Conservation (phyloP, 2,888 invertebrate species). For the Pterostichus niger region DNA sequence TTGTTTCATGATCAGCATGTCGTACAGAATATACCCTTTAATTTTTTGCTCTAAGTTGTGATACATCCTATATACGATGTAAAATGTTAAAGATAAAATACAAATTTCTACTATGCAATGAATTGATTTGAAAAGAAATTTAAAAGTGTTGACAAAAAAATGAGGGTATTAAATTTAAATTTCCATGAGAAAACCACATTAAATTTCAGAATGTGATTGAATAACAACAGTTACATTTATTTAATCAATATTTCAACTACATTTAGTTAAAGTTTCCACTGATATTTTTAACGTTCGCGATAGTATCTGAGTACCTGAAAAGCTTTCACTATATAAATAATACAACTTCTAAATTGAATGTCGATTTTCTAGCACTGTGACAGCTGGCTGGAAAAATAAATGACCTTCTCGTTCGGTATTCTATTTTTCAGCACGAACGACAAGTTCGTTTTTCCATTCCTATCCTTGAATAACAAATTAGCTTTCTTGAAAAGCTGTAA, state of each 20-base stretch:
- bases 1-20: too few relatives aligned
- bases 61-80: too few relatives aligned
- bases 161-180: constrained; percentile 39
- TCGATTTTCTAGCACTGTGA: constrained; percentile 62
- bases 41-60: too few relatives aligned
- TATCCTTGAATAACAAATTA: constrained; percentile 41
- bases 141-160: constrained; percentile 42
- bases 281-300: constrained; percentile 38
- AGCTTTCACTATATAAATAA: constrained; percentile 63
- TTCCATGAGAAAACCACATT: constrained; percentile 29
- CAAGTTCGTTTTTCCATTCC: constrained; percentile 33
- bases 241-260: constrained; percentile 51
- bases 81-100: too few relatives aligned
- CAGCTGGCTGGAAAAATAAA: constrained; percentile 64
- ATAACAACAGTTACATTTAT: constrained; percentile 35
- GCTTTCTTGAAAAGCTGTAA: background rate
- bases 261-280: constrained; percentile 35
- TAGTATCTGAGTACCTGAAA: constrained; percentile 43
- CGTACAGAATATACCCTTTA: too few relatives aligned
- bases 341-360: constrained; percentile 64
- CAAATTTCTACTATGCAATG: too few relatives aligned
- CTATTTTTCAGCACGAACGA: constrained; percentile 62
- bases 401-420: constrained; percentile 54
- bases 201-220: constrained; percentile 32
- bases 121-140: background rate